Conservation (phyloP, 2,113 vertebrate species). For the Hepsetus odoe region DNA sequence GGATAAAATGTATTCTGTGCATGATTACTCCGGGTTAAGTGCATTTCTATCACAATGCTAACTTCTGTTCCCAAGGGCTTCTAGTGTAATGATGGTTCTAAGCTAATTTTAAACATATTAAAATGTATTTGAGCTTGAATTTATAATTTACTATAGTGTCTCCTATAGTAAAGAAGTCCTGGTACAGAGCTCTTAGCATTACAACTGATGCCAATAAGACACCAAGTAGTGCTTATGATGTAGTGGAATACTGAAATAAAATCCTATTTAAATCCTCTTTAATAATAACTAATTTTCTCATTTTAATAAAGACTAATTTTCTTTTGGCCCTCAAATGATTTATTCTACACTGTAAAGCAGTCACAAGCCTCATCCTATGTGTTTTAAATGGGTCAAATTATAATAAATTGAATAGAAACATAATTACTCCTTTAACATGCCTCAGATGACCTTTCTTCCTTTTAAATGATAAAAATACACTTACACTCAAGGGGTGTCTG, state of each 20-base stretch:
- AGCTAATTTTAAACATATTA: too few species aligned
- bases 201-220: neutral
- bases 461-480: neutral
- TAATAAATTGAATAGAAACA: constrained; percentile 3
- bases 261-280: neutral
- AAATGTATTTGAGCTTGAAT: too few species aligned
- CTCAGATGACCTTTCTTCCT: neutral
- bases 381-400: constrained; percentile 18
- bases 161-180: too few species aligned
- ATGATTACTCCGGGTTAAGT: too few species aligned
- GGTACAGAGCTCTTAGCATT: too few species aligned
- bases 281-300: constrained; percentile 29
- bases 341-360: constrained; percentile 23
- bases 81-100: too few species aligned
- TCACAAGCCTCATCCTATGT: neutral
- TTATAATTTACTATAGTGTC: too few species aligned
- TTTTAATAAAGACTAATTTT: constrained; percentile 42
- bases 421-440: constrained; percentile 5
- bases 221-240: neutral
- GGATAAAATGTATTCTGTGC: too few species aligned
- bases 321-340: constrained; percentile 18
- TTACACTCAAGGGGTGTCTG: neutral
- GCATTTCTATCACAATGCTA: too few species aligned
- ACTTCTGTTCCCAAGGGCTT: too few species aligned
- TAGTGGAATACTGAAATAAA: neutral